These are phyloP conservation scores for Bugula neritina DNA, from an alignment of 2,888 invertebrate genomes.

Conservation along the genomic window DNA sequence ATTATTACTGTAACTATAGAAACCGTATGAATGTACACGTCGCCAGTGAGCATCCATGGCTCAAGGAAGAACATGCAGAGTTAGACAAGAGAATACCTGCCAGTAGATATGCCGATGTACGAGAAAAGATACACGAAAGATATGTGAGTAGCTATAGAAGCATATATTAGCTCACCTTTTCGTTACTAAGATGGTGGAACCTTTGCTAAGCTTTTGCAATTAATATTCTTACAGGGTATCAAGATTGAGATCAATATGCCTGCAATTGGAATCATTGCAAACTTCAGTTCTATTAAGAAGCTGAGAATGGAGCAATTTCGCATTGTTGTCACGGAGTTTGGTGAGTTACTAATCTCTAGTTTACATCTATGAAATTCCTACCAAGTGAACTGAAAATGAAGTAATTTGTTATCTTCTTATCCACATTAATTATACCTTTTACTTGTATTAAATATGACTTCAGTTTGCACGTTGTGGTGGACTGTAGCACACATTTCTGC, in stretches of 20 bases:
- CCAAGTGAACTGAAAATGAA: neutral
- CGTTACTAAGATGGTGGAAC: no score
- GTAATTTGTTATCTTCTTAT: neutral
- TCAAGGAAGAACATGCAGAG: conserved; percentile 61
- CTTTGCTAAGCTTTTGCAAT: no score
- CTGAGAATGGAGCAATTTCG: conserved; percentile 90
- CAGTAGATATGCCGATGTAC: conserved; percentile 75
- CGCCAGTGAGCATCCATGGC: conserved; percentile 89
- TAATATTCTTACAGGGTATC: conserved; percentile 11
- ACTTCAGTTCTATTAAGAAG: conserved; percentile 93
- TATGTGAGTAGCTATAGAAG: conserved; percentile 58
- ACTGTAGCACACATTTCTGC: no score
- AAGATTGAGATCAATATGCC: conserved; percentile 57
- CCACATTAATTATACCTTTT: no score
- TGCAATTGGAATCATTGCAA: conserved; percentile 92
- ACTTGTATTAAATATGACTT: no score
- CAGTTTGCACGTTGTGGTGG: no score
- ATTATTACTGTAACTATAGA: no score
- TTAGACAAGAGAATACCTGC: conserved; percentile 64
- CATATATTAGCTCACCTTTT: no score
- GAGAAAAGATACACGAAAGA: conserved; percentile 74
- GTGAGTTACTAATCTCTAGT: no score
- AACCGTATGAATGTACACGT: conserved; percentile 98
- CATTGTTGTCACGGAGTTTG: conserved; percentile 90
- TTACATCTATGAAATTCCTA: neutral